Conservation (phyloP, 2,888 invertebrate species). For the Chironomus tentans region DNA sequence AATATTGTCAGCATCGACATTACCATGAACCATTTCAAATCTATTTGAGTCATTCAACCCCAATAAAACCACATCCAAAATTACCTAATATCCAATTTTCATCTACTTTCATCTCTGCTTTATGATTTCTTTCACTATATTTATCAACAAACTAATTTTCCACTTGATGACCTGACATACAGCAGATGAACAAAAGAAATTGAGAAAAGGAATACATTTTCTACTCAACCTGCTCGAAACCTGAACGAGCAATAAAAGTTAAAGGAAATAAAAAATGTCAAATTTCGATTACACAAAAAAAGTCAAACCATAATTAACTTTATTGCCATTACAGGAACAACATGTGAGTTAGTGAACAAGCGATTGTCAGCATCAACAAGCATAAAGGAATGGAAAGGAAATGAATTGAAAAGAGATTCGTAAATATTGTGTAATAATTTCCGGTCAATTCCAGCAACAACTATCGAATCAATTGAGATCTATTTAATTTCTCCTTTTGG, state of each 20-base stretch:
- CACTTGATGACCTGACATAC: neutral
- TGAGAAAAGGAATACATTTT: no score
- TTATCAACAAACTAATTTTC: slow-evolving; percentile 22
- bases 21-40: no score
- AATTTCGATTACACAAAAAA: slow-evolving; percentile 1
- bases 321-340: neutral
- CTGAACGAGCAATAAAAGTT: slow-evolving; percentile 13
- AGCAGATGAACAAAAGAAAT: neutral
- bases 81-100: no score
- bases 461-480: no score
- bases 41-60: no score
- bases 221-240: neutral
- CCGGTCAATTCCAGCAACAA: slow-evolving; percentile 14
- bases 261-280: neutral
- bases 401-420: slow-evolving; percentile 4
- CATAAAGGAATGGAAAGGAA: neutral
- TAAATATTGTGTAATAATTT: slow-evolving; percentile 17
- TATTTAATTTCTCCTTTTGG: no score
- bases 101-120: no score
- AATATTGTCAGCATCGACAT: no score
- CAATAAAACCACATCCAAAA: no score
- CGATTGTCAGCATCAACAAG: neutral
- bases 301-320: slow-evolving; percentile 13
- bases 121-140: neutral
- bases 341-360: neutral